Percentiles rank a stretch among this genome's conserved stretches.
These are phyloP conservation scores for Montipora foliosa DNA, from an alignment of 64 coral and sea anemone species.

Conservation along the genomic window DNA sequence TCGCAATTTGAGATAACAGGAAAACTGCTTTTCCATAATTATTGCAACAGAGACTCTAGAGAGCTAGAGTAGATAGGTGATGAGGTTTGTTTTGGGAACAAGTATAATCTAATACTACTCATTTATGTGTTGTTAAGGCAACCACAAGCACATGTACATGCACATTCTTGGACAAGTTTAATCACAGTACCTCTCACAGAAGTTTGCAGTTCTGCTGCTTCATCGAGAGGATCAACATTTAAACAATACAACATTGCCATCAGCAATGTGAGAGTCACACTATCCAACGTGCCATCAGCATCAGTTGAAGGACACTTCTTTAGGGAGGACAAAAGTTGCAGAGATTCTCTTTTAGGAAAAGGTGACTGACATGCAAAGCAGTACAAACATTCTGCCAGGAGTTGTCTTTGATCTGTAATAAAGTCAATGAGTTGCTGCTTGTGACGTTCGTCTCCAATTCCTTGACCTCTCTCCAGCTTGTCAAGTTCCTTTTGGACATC, in stretches of 20 bases:
- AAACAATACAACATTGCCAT: conserved; percentile 86
- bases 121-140: too few relatives aligned
- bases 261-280: conserved; percentile 78
- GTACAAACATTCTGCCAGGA: conserved; percentile 93
- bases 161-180: too few relatives aligned
- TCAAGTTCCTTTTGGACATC: conserved; percentile 86
- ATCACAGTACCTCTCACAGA: conserved; percentile 65
- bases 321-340: conserved; percentile 68
- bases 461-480: conserved; percentile 91
- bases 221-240: conserved; percentile 86
- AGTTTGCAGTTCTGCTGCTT: conserved; percentile 79
- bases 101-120: too few relatives aligned
- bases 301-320: conserved; percentile 79
- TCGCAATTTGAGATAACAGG: too few relatives aligned
- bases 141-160: too few relatives aligned
- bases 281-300: conserved; percentile 78
- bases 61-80: too few relatives aligned
- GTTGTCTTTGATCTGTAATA: conserved; percentile 94
- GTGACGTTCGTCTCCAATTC: conserved; percentile 91
- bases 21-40: too few relatives aligned
- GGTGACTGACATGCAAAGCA: conserved; percentile 96
- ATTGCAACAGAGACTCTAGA: too few relatives aligned
- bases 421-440: conserved; percentile 96
- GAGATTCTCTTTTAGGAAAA: conserved; percentile 80
- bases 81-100: too few relatives aligned